Conservation (phyloP, 2,888 invertebrate species). For the Amphimallon solstitiale region DNA sequence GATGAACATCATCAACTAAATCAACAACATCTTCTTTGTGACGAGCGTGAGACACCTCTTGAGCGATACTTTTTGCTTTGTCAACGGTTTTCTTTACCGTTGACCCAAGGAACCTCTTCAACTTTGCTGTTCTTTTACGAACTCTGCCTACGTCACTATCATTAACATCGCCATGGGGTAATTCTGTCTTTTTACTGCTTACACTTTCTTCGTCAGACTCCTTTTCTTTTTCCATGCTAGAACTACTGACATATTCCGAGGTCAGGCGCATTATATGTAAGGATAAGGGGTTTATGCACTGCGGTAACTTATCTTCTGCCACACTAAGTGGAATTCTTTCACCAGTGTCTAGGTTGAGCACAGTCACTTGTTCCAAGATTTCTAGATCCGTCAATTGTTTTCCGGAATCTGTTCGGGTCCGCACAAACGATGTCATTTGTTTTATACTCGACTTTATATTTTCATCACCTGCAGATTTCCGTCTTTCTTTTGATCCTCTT, state of each 20-base stretch:
- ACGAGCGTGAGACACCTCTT: slow-evolving; percentile 87
- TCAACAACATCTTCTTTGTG: slow-evolving; percentile 89
- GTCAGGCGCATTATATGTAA: slow-evolving; percentile 94
- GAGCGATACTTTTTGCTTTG: slow-evolving; percentile 89
- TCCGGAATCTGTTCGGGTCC: slow-evolving; percentile 87
- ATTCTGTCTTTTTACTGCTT: slow-evolving; percentile 68
- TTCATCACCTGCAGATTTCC: slow-evolving; percentile 87
- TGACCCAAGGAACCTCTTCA: slow-evolving; percentile 85
- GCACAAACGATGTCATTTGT: slow-evolving; percentile 76
- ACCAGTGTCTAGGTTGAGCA: slow-evolving; percentile 84
- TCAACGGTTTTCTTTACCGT: slow-evolving; percentile 92
- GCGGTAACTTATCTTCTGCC: slow-evolving; percentile 92
- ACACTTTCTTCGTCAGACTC: slow-evolving; percentile 83
- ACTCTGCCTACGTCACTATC: slow-evolving; percentile 54
- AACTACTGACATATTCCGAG: slow-evolving; percentile 84
- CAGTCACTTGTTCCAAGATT: slow-evolving; percentile 87
- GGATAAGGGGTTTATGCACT: slow-evolving; percentile 92
- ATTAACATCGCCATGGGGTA: slow-evolving; percentile 63
- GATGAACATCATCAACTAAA: slow-evolving; percentile 82
- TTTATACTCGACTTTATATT: slow-evolving; percentile 67
- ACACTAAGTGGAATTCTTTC: slow-evolving; percentile 94
- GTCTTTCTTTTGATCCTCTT: slow-evolving; percentile 65
- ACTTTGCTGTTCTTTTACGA: slow-evolving; percentile 66
- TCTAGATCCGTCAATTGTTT: slow-evolving; percentile 90
- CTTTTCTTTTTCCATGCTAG: slow-evolving; percentile 72